Evolutionary conservation across 2,113 vertebrate genomes (phyloP).

Genomic region (Chaetodon auriga): DNA sequence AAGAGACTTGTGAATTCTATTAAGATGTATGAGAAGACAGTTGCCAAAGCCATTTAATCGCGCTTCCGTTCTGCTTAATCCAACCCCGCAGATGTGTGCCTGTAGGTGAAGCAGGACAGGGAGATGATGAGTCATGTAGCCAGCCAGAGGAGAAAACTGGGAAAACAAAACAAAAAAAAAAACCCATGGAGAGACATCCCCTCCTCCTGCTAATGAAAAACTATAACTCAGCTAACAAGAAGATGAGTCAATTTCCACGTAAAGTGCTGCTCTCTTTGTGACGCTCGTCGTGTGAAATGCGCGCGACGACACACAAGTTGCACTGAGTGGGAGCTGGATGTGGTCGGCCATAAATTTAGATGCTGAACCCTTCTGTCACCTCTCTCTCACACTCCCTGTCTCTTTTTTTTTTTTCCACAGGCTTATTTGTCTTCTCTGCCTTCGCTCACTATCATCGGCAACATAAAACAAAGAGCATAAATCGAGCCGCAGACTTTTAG

Average conservation of each 20-base stretch:
- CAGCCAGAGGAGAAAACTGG: slow-evolving; percentile 31
- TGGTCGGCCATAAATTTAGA: slow-evolving; percentile 66
- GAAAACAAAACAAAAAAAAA: slow-evolving; percentile 22
- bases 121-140: slow-evolving; percentile 74
- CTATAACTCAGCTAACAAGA: slow-evolving; percentile 43
- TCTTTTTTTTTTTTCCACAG: neutral
- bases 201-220: slow-evolving; percentile 32
- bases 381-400: slow-evolving; percentile 1
- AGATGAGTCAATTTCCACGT: slow-evolving; percentile 54
- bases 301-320: slow-evolving; percentile 29
- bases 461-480: slow-evolving; percentile 45
- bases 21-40: slow-evolving; percentile 78
- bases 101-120: slow-evolving; percentile 67
- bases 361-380: slow-evolving; percentile 55
- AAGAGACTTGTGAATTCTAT: slow-evolving; percentile 75
- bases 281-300: slow-evolving; percentile 54
- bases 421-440: slow-evolving; percentile 48
- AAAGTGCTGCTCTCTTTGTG: neutral
- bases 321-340: slow-evolving; percentile 13
- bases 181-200: slow-evolving; percentile 21
- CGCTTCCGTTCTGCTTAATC: slow-evolving; percentile 77
- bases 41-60: slow-evolving; percentile 81
- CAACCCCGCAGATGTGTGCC: slow-evolving; percentile 73
- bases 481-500: slow-evolving; percentile 46
- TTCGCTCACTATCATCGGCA: slow-evolving; percentile 50